Evolutionary conservation across 1,140 invertebrate genomes (phyloP).

Genomic region (Acromyrmex charruanus): DNA sequence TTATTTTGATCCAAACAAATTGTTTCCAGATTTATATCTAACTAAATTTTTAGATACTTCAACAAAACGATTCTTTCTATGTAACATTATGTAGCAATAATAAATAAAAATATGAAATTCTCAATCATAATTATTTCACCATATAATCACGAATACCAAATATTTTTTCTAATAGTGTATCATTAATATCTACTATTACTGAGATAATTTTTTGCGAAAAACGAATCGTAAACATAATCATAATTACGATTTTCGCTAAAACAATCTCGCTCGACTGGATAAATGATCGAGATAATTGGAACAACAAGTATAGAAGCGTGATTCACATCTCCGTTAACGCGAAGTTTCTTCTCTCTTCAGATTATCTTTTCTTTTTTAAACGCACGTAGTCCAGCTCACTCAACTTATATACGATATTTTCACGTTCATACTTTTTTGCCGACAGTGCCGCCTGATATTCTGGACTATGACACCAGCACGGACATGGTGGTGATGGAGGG

Average conservation of each 20-base stretch:
- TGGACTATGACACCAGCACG: conserved; percentile 94
- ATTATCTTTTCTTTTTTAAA: neutral
- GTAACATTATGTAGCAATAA: too few species aligned
- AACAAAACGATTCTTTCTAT: too few species aligned
- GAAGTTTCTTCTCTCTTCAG: neutral
- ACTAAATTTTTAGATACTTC: too few species aligned
- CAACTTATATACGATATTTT: neutral
- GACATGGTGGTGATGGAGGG: conserved; percentile 96
- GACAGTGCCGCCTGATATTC: conserved; percentile 94
- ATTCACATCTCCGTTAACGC: neutral
- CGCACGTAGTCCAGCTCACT: neutral
- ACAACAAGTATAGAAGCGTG: too few species aligned
- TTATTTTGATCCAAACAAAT: too few species aligned
- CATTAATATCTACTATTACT: neutral
- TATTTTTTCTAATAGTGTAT: too few species aligned
- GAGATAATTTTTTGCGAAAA: neutral
- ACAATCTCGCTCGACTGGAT: neutral
- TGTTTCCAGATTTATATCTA: too few species aligned
- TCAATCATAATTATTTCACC: too few species aligned
- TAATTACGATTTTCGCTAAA: neutral
- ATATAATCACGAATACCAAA: too few species aligned
- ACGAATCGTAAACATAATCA: neutral
- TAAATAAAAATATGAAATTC: too few species aligned
- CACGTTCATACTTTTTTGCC: conserved; percentile 64
- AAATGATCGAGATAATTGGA: neutral